Base-by-base conservation (phyloP, 2,797 vertebrate genomes). In the Graptemys geographica region DNA sequence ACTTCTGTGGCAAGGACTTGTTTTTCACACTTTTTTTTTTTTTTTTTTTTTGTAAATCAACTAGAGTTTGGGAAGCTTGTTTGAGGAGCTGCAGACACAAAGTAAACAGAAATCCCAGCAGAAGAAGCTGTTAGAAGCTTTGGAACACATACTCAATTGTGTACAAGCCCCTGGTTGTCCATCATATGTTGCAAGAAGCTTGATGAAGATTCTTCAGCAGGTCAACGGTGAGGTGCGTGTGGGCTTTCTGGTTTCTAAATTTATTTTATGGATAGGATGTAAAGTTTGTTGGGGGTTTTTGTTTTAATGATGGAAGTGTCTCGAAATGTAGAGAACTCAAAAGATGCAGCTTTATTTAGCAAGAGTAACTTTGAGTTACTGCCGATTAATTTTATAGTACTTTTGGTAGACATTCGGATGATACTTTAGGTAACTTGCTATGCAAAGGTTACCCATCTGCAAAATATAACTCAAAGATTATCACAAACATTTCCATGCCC, bases 221-320 rank as follows among this genome's bases (percentile, higher is more conserved):
- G 98, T 99, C 87, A 98, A 98, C 52, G 98, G 98, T 93, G 98
- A 98, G 98, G 99, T 99, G 83, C 47, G 98, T 98, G 89, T 1
- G 2, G 27, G 8, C 3, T 93, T 88, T 95, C n/a, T 52, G 47
- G 5, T 19, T 33, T 21, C 23, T 74, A 27, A 15, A 27, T 44
- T 84, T 76, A 25, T 56, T 88, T 28, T 51, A 21, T 76, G n/a
- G 23, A 10, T 87, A 59, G 28, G 28, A 12, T 62, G 47, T 55
- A 59, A n/a, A 18, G 23, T 59, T 25, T 51, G 25, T 44, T 25
- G 6, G 6, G n/a, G 2, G 65, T 28, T 44, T 23, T 72, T 25
- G 11, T 44, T 47, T 52, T 25, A 49, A 21, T 44, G 10, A 89
- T 33, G 90, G 13, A 31, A n/a, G 15, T 91, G 87, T 25, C 86